phyloP scores from a whole-genome alignment of 2,113 vertebrate species.

The Ceyx margarethae region DNA sequence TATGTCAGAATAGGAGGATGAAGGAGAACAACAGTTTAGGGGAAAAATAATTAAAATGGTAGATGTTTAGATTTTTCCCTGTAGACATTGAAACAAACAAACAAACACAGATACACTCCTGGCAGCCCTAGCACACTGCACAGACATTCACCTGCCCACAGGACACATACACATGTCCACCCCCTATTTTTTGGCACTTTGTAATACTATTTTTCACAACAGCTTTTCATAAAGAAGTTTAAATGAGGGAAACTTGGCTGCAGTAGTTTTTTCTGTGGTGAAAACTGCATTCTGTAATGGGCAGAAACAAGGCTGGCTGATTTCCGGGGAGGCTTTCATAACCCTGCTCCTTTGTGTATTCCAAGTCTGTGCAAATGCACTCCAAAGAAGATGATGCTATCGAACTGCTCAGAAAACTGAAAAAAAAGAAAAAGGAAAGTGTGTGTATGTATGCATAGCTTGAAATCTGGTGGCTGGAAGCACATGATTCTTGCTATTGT shows the following conservation, averaged over 20 bases:
- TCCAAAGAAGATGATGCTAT: neutral
- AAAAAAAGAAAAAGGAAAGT: no score
- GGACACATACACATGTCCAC: neutral
- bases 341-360: neutral
- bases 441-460: neutral
- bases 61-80: neutral
- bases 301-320: neutral
- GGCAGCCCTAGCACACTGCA: no score
- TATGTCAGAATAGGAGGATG: neutral
- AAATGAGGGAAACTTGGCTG: neutral
- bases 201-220: neutral
- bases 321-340: neutral
- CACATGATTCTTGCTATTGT: neutral
- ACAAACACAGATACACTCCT: neutral
- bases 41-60: neutral
- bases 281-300: neutral
- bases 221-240: neutral
- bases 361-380: neutral
- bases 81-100: neutral
- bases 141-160: neutral
- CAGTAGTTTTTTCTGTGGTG: neutral
- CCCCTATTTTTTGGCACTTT: neutral
- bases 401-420: neutral
- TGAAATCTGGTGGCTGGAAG: neutral
- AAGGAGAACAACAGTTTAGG: neutral